These are phyloP conservation scores for Falco columbarius DNA, from an alignment of 2,797 vertebrate genomes.

Conservation along the genomic window DNA sequence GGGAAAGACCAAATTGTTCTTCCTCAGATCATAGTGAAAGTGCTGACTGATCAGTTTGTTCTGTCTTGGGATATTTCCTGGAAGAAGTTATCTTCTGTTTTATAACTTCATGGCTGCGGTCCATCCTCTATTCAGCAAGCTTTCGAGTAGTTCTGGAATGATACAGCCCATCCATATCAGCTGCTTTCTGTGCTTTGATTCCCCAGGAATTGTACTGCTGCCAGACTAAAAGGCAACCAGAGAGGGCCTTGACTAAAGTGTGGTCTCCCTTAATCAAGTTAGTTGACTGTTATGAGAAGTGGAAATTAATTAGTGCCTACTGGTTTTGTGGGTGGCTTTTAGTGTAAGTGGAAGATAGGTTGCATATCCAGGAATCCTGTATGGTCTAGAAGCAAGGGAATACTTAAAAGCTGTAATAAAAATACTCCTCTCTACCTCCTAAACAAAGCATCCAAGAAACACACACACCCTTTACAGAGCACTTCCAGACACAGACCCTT, in stretches of 20 bases:
- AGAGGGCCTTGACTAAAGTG: not conserved
- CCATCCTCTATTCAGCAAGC: not conserved
- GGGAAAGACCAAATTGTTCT: not conserved
- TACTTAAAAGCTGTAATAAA: not conserved
- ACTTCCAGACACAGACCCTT: not conserved
- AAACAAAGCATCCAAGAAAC: not conserved
- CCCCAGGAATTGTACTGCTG: accelerated
- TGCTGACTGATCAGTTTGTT: not conserved
- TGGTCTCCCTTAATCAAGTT: not conserved
- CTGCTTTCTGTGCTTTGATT: not conserved
- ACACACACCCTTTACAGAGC: not conserved
- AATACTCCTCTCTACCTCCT: not conserved
- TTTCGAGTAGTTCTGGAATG: not conserved
- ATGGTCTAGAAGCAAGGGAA: not conserved
- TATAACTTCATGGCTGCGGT: not conserved
- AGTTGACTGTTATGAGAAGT: not conserved
- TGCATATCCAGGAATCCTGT: not conserved
- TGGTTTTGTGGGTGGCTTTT: not conserved
- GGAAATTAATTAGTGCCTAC: not conserved
- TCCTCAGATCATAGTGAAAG: not conserved
- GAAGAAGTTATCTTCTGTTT: not conserved
- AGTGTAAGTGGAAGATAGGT: not conserved
- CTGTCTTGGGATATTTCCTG: conserved; percentile 25
- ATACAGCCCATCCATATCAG: not conserved
- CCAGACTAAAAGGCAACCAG: not conserved